Conservation (phyloP, 2,113 vertebrate genomes). For the Lampris incognitus region DNA sequence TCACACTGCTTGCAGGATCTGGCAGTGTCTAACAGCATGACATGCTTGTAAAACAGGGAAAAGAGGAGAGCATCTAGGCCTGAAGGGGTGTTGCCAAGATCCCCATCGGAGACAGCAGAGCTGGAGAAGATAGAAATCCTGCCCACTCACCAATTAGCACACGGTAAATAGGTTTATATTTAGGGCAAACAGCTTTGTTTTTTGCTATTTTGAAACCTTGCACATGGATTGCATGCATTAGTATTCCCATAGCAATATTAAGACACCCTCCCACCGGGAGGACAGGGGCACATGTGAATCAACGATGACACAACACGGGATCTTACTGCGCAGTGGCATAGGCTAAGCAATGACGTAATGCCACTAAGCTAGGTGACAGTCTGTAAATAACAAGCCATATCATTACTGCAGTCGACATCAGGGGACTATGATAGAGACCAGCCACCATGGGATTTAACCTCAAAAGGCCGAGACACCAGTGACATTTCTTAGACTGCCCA, state of each 20-base stretch:
- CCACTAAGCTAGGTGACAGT: constrained; percentile 56
- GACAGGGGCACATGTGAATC: constrained; percentile 72
- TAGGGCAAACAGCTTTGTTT: constrained; percentile 42
- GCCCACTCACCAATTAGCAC: constrained; percentile 55
- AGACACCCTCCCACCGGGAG: constrained; percentile 62
- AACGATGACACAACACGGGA: constrained; percentile 74
- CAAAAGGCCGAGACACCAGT: constrained; percentile 18
- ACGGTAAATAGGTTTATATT: constrained; percentile 67
- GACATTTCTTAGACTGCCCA: constrained; percentile 42
- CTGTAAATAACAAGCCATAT: constrained; percentile 44
- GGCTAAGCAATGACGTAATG: constrained; percentile 77
- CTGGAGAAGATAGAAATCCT: constrained; percentile 48
- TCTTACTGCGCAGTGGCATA: constrained; percentile 69
- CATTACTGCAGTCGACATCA: constrained; percentile 58
- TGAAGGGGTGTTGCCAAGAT: constrained; percentile 33
- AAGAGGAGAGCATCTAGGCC: constrained; percentile 12
- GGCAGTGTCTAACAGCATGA: constrained; percentile 45
- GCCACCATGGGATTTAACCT: constrained; percentile 34
- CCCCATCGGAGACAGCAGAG: constrained; percentile 23
- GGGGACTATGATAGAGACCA: constrained; percentile 34
- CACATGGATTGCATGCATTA: constrained; percentile 35
- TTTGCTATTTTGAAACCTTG: constrained; percentile 60
- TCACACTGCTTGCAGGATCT: constrained; percentile 44
- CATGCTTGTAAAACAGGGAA: constrained; percentile 53
- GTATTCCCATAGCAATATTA: constrained; percentile 71